Percentiles rank a stretch among this genome's conserved stretches.
Evolutionary conservation across 2,797 vertebrate species (phyloP).

Genomic region (Parauchenoglanis ngamensis): DNA sequence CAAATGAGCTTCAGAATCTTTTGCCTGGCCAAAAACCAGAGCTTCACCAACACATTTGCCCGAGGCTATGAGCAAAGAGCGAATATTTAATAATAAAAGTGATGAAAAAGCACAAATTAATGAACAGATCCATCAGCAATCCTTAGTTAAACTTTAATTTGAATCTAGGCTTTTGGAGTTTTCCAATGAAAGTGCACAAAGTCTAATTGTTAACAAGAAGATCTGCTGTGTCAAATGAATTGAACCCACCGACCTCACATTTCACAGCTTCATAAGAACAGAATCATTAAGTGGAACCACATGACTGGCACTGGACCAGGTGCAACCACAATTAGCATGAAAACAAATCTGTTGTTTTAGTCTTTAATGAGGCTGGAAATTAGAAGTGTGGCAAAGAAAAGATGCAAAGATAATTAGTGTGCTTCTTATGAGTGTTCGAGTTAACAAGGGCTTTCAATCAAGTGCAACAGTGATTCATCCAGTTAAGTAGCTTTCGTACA

Average conservation of each 20-base stretch:
- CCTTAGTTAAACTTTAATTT: slow-evolving; percentile 44
- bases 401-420: slow-evolving; percentile 8
- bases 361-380: slow-evolving; percentile 17
- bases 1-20: slow-evolving; percentile 2
- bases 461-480: no score
- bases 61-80: background rate
- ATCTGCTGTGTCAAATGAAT: slow-evolving; percentile 22
- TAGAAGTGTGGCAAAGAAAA: background rate
- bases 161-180: background rate
- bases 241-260: background rate
- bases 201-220: slow-evolving; percentile 28
- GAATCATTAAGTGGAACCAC: background rate
- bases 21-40: slow-evolving; percentile 16
- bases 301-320: slow-evolving; percentile 9
- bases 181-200: background rate
- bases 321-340: background rate
- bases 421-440: background rate
- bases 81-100: slow-evolving; percentile 36
- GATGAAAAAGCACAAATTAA: slow-evolving; percentile 28
- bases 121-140: slow-evolving; percentile 18
- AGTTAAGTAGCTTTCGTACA: background rate
- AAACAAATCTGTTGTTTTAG: slow-evolving; percentile 11
- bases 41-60: background rate
- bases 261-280: slow-evolving; percentile 20
- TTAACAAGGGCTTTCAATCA: background rate